phyloP scores from a whole-genome alignment of 2,113 vertebrate species.

The Pseudopipra pipra region DNA sequence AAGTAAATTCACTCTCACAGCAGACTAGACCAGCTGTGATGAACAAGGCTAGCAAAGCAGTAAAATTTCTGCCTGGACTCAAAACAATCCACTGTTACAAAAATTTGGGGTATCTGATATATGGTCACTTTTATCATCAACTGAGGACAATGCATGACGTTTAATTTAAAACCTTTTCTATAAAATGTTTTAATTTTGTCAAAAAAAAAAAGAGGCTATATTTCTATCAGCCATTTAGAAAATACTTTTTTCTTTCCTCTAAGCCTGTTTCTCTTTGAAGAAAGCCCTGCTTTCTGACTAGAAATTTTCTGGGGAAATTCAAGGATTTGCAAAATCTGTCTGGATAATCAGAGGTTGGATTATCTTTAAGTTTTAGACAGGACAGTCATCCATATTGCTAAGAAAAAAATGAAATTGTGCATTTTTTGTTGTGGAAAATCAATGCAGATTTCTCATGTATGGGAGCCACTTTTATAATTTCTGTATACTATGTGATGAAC shows the following conservation, averaged over 20 bases:
- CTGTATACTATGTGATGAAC: not conserved
- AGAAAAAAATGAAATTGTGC: slow-evolving; percentile 1
- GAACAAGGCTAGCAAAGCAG: not conserved
- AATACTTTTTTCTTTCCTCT: not conserved
- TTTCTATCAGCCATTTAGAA: not conserved
- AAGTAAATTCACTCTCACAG: not conserved
- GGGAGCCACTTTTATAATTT: slow-evolving; percentile 8
- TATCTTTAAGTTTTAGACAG: not conserved
- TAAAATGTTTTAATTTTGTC: not conserved
- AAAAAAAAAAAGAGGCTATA: not conserved
- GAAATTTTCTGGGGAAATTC: not conserved
- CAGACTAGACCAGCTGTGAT: not conserved
- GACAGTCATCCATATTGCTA: not conserved
- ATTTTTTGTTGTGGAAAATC: slow-evolving; percentile 31
- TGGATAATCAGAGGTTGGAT: not conserved
- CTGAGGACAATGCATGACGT: not conserved
- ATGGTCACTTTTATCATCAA: not conserved
- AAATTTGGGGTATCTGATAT: not conserved
- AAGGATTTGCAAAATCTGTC: not conserved
- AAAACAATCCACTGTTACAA: not conserved
- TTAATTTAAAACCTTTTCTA: not conserved
- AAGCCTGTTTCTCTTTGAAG: not conserved
- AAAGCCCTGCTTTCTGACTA: not conserved
- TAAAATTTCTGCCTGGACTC: not conserved
- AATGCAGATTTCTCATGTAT: not conserved